phyloP scores from a whole-genome alignment of 2,113 vertebrate genomes.

The Pteropus alecto region DNA sequence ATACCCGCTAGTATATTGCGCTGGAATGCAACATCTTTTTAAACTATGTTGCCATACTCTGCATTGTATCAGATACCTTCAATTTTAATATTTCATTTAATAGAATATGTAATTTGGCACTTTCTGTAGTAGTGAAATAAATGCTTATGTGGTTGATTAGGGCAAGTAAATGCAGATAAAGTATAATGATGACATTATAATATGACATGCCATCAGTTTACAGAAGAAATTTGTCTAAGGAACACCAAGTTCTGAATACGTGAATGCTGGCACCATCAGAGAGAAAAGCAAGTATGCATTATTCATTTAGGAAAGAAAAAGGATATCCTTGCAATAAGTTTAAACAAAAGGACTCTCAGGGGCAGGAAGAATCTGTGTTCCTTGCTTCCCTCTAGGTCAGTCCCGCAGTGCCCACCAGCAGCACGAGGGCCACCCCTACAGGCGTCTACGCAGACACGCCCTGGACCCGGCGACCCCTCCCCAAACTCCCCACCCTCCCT shows the following conservation, averaged over 20 bases:
- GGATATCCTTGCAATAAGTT: background rate
- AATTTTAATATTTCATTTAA: conserved; percentile 22
- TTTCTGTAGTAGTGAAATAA: background rate
- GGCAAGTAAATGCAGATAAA: background rate
- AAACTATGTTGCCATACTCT: background rate
- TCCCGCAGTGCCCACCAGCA: rapidly evolving
- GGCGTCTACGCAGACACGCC: too few species aligned
- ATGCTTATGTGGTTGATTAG: background rate
- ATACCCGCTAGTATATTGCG: background rate
- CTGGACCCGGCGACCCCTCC: rapidly evolving
- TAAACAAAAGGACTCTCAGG: background rate
- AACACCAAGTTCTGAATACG: background rate
- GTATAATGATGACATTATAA: background rate
- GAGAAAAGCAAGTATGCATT: background rate
- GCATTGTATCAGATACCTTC: background rate
- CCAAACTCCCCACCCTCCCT: rapidly evolving
- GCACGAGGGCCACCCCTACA: rapidly evolving
- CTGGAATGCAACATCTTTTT: background rate
- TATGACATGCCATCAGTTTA: background rate
- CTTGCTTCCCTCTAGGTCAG: background rate
- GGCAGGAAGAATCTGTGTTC: background rate
- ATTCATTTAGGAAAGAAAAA: background rate
- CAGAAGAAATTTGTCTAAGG: background rate
- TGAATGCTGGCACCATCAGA: background rate
- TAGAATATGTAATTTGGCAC: background rate